Evolutionary conservation across 2,888 invertebrate genomes (phyloP).

Genomic region (Eupithecia inturbata): DNA sequence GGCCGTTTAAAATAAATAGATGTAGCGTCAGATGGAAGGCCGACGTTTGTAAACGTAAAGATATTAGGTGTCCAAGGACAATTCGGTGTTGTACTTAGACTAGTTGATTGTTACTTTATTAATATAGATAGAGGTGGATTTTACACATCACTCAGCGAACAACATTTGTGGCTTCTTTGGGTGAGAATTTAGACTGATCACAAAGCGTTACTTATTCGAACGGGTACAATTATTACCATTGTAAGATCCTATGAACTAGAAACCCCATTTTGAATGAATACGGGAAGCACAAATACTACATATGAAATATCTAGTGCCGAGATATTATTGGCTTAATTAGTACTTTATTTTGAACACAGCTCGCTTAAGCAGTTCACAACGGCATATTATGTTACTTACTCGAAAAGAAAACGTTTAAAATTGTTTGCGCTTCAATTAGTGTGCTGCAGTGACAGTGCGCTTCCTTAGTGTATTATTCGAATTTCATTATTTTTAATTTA

Average conservation of each 20-base stretch:
- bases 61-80: conserved; percentile 56
- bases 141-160: conserved; percentile 41
- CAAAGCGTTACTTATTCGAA: conserved; percentile 51
- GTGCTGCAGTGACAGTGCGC: conserved; percentile 46
- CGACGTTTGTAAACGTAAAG: too few species aligned
- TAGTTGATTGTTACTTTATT: conserved; percentile 52
- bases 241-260: background rate
- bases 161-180: conserved; percentile 46
- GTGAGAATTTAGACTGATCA: conserved; percentile 69
- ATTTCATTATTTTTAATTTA: conserved; percentile 47
- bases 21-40: conserved; percentile 5
- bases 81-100: conserved; percentile 63
- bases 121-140: conserved; percentile 26
- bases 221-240: background rate
- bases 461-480: conserved; percentile 40
- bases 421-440: conserved; percentile 47
- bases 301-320: background rate
- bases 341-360: background rate
- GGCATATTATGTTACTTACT: conserved; percentile 6
- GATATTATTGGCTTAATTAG: background rate
- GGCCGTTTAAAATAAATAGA: background rate
- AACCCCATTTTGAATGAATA: background rate
- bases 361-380: background rate
- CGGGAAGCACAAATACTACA: background rate
- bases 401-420: background rate